A percentile compares a stretch with the other conserved stretches of the same genome.
Evolutionary conservation across 2,888 invertebrate species (phyloP).

Genomic region (Cerceris ruficornis): DNA sequence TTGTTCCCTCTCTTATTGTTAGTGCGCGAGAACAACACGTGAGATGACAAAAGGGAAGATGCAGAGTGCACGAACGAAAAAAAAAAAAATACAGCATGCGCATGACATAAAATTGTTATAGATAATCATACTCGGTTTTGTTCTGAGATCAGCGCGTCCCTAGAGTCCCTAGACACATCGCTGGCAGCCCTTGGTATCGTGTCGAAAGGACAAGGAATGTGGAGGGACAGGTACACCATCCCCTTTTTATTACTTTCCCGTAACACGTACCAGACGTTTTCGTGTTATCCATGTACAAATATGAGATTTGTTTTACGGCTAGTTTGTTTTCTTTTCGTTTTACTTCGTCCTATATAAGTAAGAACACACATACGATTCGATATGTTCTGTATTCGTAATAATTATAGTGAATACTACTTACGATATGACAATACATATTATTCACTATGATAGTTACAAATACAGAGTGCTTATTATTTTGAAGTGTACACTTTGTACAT

Average conservation of each 20-base stretch:
- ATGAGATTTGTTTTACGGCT: neutral
- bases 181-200: conserved; percentile 81
- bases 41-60: conserved; percentile 21
- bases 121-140: conserved; percentile 79
- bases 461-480: too few relatives aligned
- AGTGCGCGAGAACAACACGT: conserved; percentile 14
- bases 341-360: neutral
- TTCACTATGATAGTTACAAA: too few relatives aligned
- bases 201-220: conserved; percentile 82
- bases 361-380: too few relatives aligned
- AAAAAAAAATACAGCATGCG: conserved; percentile 69
- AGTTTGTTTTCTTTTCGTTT: neutral
- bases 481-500: too few relatives aligned
- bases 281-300: neutral
- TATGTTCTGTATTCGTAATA: too few relatives aligned
- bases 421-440: too few relatives aligned
- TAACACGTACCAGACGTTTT: conserved; percentile 10
- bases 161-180: conserved; percentile 81
- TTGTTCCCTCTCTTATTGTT: conserved; percentile 1
- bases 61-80: conserved; percentile 42
- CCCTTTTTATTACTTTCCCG: conserved; percentile 68
- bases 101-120: conserved; percentile 73
- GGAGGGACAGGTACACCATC: conserved; percentile 82
- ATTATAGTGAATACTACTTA: too few relatives aligned
- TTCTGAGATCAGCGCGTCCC: conserved; percentile 81